phyloP scores from a whole-genome alignment of 2,797 vertebrate species.

The Macrochelys suwanniensis region DNA sequence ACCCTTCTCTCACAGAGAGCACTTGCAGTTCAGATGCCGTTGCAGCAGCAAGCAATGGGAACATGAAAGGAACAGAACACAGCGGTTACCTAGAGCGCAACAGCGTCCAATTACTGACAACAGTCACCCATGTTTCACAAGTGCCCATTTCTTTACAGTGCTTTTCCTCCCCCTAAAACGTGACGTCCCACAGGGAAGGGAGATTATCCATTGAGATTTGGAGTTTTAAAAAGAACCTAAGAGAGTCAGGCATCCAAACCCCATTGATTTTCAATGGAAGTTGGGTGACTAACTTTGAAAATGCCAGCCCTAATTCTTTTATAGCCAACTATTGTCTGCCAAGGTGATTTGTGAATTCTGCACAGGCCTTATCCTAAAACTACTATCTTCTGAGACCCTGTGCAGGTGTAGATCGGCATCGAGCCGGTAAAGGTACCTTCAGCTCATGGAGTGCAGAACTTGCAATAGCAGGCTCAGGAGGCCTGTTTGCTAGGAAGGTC shows the following conservation, averaged over 20 bases:
- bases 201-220: not conserved
- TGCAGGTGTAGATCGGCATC: no score
- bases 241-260: not conserved
- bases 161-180: not conserved
- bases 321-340: no score
- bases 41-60: not conserved
- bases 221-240: no score
- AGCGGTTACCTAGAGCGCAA: not conserved
- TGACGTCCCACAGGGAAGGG: accelerated
- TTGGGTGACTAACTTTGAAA: not conserved
- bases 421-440: not conserved
- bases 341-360: not conserved
- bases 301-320: not conserved
- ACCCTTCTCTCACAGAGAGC: not conserved
- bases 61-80: not conserved
- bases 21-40: not conserved
- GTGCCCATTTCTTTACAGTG: not conserved
- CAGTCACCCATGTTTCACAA: not conserved
- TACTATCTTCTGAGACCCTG: not conserved
- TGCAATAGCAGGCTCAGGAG: no score
- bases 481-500: no score
- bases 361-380: not conserved
- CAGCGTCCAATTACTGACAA: not conserved
- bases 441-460: no score
- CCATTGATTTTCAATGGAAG: not conserved